Evolutionary conservation across 2,113 vertebrate genomes (phyloP).

Genomic region (Empidonax traillii): DNA sequence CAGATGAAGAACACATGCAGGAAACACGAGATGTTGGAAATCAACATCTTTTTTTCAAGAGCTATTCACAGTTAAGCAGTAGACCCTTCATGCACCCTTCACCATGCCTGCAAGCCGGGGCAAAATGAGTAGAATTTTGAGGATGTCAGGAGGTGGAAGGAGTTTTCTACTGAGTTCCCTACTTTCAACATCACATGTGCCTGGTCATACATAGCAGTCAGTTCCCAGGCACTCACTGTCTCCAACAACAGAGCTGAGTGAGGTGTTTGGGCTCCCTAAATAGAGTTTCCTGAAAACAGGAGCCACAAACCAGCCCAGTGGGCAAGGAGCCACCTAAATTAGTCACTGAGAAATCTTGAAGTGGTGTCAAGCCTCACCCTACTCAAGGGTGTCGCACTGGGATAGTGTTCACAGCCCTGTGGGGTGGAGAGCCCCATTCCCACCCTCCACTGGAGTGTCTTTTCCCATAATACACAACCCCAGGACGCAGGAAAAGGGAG

Average conservation of each 20-base stretch:
- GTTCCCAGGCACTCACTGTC: not conserved
- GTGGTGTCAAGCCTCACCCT: not conserved
- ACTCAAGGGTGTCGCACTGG: not conserved
- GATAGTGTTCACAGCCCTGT: not conserved
- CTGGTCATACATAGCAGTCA: rapidly evolving
- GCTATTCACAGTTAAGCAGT: not conserved
- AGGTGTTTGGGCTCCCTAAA: not conserved
- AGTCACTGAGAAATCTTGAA: not conserved
- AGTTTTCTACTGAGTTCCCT: not conserved
- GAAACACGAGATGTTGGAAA: not conserved
- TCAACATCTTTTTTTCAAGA: not conserved
- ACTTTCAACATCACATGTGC: not conserved
- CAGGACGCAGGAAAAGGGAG: not conserved
- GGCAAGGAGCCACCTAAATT: not conserved
- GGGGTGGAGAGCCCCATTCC: not conserved
- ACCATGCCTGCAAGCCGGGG: not conserved
- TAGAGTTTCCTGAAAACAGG: not conserved
- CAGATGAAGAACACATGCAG: not conserved
- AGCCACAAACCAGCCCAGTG: not conserved
- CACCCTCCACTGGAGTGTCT: not conserved
- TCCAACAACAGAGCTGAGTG: not conserved
- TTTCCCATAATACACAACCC: not conserved
- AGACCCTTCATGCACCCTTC: not conserved
- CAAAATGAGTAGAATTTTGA: not conserved
- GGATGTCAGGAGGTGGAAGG: not conserved